Evolutionary conservation across 2,797 vertebrate species (phyloP), one percentile per base, ranked within the genome.

Genomic region (Ctenosaura bakeri): DNA sequence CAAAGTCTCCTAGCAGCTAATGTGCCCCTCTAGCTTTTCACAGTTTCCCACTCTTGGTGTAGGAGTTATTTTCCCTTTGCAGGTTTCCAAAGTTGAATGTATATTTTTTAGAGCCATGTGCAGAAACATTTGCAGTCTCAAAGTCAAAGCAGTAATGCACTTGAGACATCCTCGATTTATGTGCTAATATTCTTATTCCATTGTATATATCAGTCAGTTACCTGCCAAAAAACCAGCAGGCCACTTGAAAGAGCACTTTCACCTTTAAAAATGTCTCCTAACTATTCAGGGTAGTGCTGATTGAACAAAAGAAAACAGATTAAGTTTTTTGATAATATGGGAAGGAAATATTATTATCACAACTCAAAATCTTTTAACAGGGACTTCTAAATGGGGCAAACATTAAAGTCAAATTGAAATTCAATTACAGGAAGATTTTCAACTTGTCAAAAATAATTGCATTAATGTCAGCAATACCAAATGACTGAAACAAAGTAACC

Each of bases 341-440:
- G 93, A 97, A 97, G 96, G 96, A 97, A 97, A 97, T 95, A 95
- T 95, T 97, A 96, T 95, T 95, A 96, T 96, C 95, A 96, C 96
- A 96, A 95, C 92, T 96, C 96, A 94, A 96, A 96, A 97, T 96
- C 96, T 96, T 95, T 96, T 97, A 97, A 94, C 93, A 95, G 93
- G 92, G 90, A 94, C 92, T 96, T 96, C 94, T 92, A 96, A 96
- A 95, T 73, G 89, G 94, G 89, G 89, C 82, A 96, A 96, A 93
- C 94, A 95, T 96, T 96, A 96, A 97, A 97, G 94, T 94, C 91
- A 93, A 97, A 95, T 95, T 96, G 95, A 97, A 97, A 97, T 95
- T 96, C 96, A 97, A 97, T 97, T 97, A 95, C 90, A 94, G 94
- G 95, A 96, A 97, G 96, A 97, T 97, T 97, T 97, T 97, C 95